Evolutionary conservation across 1,140 invertebrate genomes (phyloP).

Genomic region (Drosophila seguyi): DNA sequence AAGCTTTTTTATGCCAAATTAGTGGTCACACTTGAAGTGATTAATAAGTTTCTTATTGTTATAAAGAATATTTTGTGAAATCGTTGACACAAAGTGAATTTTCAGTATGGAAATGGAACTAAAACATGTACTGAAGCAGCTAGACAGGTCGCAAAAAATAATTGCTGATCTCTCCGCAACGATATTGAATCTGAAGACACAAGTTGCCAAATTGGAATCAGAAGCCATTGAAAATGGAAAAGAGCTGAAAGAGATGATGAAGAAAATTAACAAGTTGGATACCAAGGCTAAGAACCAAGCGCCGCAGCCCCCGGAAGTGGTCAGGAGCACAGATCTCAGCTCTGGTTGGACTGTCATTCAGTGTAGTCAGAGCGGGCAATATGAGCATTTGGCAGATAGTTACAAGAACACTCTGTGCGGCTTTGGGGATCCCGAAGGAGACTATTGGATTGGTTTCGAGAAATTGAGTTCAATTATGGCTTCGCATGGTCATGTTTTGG

Average conservation of each 20-base stretch:
- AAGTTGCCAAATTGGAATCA: conserved; percentile 5
- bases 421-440: conserved; percentile 6
- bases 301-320: neutral
- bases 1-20: neutral
- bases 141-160: neutral
- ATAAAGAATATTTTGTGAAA: neutral
- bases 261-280: conserved; percentile 4
- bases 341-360: conserved; percentile 38
- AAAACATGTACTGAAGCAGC: neutral
- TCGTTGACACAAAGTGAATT: neutral
- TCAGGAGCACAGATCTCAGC: neutral
- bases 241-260: neutral
- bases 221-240: conserved; percentile 1
- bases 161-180: neutral
- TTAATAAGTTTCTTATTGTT: neutral
- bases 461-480: conserved; percentile 16
- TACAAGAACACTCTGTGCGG: conserved; percentile 10
- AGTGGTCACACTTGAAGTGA: neutral
- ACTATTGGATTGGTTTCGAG: conserved; percentile 28
- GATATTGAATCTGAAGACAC: neutral
- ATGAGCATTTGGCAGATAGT: conserved; percentile 9
- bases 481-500: conserved; percentile 16
- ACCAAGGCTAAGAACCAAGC: neutral
- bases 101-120: neutral
- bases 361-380: conserved; percentile 13